These are phyloP conservation scores for Heliopora coerulea DNA, from an alignment of 92 coral and sea anemone genomes.

Conservation along the genomic window DNA sequence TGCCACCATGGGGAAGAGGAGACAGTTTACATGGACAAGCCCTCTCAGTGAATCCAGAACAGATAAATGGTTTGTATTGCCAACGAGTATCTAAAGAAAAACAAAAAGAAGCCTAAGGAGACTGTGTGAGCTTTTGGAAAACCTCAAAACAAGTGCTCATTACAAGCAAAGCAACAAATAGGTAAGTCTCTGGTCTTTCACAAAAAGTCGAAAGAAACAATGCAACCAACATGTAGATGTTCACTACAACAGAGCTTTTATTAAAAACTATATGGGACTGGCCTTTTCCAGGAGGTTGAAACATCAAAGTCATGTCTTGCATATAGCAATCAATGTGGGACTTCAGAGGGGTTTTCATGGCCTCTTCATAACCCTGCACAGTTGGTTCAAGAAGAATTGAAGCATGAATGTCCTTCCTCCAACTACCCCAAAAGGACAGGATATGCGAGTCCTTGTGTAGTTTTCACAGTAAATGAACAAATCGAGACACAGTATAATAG, in stretches of 20 bases:
- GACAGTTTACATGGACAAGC: slow-evolving; percentile 33
- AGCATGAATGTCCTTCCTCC: slow-evolving; percentile 25
- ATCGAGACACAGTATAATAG: no score
- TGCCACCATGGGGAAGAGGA: slow-evolving; percentile 42
- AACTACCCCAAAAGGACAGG: slow-evolving; percentile 29
- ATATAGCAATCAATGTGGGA: slow-evolving; percentile 27
- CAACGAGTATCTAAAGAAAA: not conserved
- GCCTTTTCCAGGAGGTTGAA: slow-evolving; percentile 31
- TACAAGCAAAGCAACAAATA: slow-evolving; percentile 42
- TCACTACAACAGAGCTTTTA: slow-evolving; percentile 46
- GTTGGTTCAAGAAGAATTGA: slow-evolving; percentile 19
- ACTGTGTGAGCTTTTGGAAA: slow-evolving; percentile 8
- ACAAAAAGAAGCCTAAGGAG: slow-evolving; percentile 15
- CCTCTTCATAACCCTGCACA: slow-evolving; percentile 25
- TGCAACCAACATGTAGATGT: slow-evolving; percentile 17
- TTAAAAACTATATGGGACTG: slow-evolving; percentile 49
- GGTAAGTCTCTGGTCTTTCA: slow-evolving; percentile 18
- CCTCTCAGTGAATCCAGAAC: slow-evolving; percentile 12
- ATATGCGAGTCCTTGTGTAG: slow-evolving; percentile 38
- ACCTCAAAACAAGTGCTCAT: slow-evolving; percentile 16
- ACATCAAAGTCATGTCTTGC: slow-evolving; percentile 15
- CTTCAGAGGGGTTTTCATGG: slow-evolving; percentile 36
- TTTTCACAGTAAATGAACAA: no score
- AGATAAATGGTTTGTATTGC: slow-evolving; percentile 25
- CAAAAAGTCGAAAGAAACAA: slow-evolving; percentile 30